Percentiles rank a stretch among this genome's conserved stretches.
Conservation (phyloP, 2,797 vertebrate genomes). For the Xenentodon cancila region DNA sequence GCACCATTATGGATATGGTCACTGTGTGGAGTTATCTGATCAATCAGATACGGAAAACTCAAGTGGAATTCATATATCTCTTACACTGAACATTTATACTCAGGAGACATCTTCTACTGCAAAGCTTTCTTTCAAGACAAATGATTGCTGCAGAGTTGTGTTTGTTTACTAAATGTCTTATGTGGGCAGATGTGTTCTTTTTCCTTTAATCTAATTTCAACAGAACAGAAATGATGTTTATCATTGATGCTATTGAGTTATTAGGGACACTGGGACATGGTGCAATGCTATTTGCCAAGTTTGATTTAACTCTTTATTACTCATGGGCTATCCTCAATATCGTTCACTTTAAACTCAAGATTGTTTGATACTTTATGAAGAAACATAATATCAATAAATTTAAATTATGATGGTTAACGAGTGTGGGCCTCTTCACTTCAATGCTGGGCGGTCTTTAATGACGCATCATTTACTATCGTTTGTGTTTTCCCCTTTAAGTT, state of each 20-base stretch:
- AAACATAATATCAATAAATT: slow-evolving; percentile 70
- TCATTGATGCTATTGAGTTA: slow-evolving; percentile 51
- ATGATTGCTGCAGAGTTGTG: too few relatives aligned
- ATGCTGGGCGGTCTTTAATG: slow-evolving; percentile 2
- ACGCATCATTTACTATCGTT: too few relatives aligned
- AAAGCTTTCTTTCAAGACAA: slow-evolving; percentile 57
- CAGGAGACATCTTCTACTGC: slow-evolving; percentile 62
- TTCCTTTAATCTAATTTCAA: slow-evolving; percentile 66
- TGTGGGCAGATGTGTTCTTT: slow-evolving; percentile 58
- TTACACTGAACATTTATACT: slow-evolving; percentile 62
- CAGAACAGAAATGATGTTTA: slow-evolving; percentile 41
- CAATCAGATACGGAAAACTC: too few relatives aligned
- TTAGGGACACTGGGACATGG: slow-evolving; percentile 74
- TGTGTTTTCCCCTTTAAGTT: neutral
- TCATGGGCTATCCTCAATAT: slow-evolving; percentile 56
- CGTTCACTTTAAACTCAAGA: slow-evolving; percentile 61
- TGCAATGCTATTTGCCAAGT: slow-evolving; percentile 72
- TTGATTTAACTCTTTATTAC: slow-evolving; percentile 71
- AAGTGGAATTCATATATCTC: slow-evolving; percentile 37
- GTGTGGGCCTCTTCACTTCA: slow-evolving; percentile 17
- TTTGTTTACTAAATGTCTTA: slow-evolving; percentile 75
- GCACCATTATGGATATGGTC: slow-evolving; percentile 70
- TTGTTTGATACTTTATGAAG: slow-evolving; percentile 70
- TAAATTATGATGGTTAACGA: slow-evolving; percentile 60
- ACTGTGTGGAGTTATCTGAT: slow-evolving; percentile 44